A percentile compares a stretch with the other conserved stretches of the same genome.
Conservation (phyloP, 2,888 invertebrate species). For the Andrena flavipes region DNA sequence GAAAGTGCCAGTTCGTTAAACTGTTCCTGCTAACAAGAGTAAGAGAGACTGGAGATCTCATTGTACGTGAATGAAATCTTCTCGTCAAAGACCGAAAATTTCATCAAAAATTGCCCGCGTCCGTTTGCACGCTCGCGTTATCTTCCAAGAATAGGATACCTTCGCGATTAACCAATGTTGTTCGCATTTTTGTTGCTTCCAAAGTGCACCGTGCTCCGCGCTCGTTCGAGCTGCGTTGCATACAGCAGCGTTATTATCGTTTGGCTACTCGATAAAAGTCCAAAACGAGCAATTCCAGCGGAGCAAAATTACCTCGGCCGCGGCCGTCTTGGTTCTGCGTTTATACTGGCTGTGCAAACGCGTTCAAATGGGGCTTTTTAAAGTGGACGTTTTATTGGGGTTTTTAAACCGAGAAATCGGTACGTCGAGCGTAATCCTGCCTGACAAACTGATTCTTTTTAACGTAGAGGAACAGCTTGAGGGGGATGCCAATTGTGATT, state of each 20-base stretch:
- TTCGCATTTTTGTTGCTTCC: conserved; percentile 9
- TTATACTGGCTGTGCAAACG: not conserved
- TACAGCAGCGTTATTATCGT: conserved; percentile 32
- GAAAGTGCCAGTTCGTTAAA: not conserved
- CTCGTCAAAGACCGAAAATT: not conserved
- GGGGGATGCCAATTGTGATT: too few species aligned
- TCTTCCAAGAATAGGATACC: not conserved
- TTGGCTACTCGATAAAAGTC: conserved; percentile 42
- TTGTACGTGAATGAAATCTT: not conserved
- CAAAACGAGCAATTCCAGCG: conserved; percentile 39
- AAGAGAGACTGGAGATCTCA: too few species aligned
- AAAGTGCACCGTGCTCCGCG: not conserved
- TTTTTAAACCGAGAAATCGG: not conserved
- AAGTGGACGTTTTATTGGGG: not conserved
- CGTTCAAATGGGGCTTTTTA: not conserved
- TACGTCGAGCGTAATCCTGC: not conserved
- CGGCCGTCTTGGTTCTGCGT: conserved; percentile 10
- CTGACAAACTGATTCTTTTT: not conserved
- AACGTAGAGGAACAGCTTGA: not conserved
- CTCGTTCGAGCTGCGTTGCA: conserved; percentile 6
- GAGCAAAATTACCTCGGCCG: conserved; percentile 18
- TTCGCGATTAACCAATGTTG: conserved; percentile 26
- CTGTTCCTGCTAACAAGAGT: not conserved
- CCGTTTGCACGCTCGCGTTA: not conserved
- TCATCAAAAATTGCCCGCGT: not conserved